These are phyloP conservation scores for Odontocolon sp. DNA, from an alignment of 2,888 invertebrate genomes.

Conservation along the genomic window DNA sequence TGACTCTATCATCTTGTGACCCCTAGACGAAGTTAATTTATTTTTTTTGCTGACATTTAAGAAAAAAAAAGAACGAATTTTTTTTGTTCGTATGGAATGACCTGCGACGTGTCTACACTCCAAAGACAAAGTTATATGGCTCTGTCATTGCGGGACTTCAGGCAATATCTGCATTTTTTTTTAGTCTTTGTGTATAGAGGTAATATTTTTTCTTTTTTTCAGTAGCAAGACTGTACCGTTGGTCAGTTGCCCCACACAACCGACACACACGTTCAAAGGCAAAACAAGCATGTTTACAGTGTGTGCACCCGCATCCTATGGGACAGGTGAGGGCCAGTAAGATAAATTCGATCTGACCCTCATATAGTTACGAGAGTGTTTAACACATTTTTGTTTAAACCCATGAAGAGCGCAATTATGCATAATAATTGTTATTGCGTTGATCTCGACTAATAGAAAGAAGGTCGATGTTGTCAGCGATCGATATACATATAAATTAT, in stretches of 20 bases:
- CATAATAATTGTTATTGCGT: constrained; percentile 40
- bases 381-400: constrained; percentile 65
- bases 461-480: constrained; percentile 53
- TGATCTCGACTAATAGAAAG: constrained; percentile 45
- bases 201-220: constrained; percentile 31
- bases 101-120: no score
- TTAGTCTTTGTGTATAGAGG: not conserved
- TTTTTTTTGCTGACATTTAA: no score
- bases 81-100: no score
- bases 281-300: constrained; percentile 22
- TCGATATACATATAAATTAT: constrained; percentile 37
- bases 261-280: not conserved
- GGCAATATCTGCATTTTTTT: no score
- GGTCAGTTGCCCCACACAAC: constrained; percentile 76
- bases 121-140: no score
- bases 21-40: no score
- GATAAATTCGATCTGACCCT: constrained; percentile 81
- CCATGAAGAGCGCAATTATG: constrained; percentile 39
- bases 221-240: constrained; percentile 71
- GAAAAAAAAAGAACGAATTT: not conserved
- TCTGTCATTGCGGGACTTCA: no score
- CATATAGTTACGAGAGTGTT: constrained; percentile 73
- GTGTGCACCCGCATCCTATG: constrained; percentile 76
- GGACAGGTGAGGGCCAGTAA: constrained; percentile 80
- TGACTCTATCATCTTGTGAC: not conserved